Conservation (phyloP, 2,888 invertebrate genomes). For the Zele albiditarsus region DNA sequence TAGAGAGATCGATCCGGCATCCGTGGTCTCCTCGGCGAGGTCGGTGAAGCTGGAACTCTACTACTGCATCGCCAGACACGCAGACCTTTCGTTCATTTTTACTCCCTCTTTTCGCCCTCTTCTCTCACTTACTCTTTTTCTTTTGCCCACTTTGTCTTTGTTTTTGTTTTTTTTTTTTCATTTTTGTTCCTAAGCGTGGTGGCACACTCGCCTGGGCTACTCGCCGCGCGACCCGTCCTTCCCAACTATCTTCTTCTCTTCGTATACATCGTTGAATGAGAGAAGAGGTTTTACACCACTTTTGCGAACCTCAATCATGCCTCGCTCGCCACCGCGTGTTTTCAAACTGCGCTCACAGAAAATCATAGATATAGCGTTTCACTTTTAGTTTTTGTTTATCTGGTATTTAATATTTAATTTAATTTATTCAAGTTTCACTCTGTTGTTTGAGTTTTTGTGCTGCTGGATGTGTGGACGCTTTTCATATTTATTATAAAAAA, state of each 20-base stretch:
- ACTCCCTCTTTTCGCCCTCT: neutral
- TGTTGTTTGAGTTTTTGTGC: neutral
- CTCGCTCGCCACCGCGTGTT: neutral
- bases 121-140: slow-evolving; percentile 5
- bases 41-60: slow-evolving; percentile 43
- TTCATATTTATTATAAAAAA: too few species aligned
- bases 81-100: slow-evolving; percentile 25
- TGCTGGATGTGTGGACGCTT: too few species aligned
- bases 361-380: neutral
- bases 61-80: slow-evolving; percentile 41
- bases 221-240: neutral
- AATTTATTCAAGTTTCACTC: neutral
- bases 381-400: neutral
- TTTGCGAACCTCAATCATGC: slow-evolving; percentile 6
- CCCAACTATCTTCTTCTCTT: neutral
- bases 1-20: slow-evolving; percentile 55
- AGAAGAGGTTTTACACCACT: slow-evolving; percentile 12
- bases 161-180: neutral
- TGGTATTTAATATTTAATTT: neutral
- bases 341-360: neutral
- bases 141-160: neutral
- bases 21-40: slow-evolving; percentile 42
- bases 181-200: neutral
- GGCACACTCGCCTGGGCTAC: slow-evolving; percentile 13
- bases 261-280: neutral